Evolutionary conservation across 2,797 vertebrate species (phyloP), one percentile per base, ranked within the genome.

Genomic region (Knipowitschia caucasica): DNA sequence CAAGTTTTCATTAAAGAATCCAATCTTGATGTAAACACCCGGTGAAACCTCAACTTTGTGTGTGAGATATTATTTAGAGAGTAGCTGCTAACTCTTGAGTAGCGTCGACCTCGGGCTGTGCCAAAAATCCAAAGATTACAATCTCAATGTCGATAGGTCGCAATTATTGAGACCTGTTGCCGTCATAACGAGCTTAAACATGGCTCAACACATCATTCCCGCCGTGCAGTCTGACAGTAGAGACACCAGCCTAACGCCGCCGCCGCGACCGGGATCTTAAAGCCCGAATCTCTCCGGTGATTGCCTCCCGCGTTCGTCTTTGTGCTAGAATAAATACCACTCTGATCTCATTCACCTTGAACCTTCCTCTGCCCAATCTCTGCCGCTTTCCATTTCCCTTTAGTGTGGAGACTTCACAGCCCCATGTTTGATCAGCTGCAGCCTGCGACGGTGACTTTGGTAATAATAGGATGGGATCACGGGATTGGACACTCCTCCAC

Each of bases 381-480:
- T 42, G 20, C 51, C 46, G 21, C 64, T 69, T 64, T 65, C 59
- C 61, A 80, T 69, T 67, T 47, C 50, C 52, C 70, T 75, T 75
- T 63, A 68, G 50, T 29, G 64, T 14, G 55, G 55, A 62, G 71
- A 78, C 74, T 71, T 82, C 69, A 77, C 50, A 74, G 67, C 47
- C 61, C 68, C 9, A 39, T 43, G 69, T 82, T 78, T 79, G 70
- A 85, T 80, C 64, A 40, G 27, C 42, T 56, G 68, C 73, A 59
- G 62, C 53, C 58, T 29, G 59, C 27, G 53, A 56, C 49, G 46
- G 31, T 64, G 61, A 59, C 71, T 73, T 56, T 64, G 59, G 53
- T 43, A 56, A 73, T 76, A 69, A 79, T 75, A 36, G 67, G 64
- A 78, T 67, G 54, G 77, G 67, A 74, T 57, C 58, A 53, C 25